Conservation (phyloP, 2,797 vertebrate genomes). For the Schizothorax lantsangensis region DNA sequence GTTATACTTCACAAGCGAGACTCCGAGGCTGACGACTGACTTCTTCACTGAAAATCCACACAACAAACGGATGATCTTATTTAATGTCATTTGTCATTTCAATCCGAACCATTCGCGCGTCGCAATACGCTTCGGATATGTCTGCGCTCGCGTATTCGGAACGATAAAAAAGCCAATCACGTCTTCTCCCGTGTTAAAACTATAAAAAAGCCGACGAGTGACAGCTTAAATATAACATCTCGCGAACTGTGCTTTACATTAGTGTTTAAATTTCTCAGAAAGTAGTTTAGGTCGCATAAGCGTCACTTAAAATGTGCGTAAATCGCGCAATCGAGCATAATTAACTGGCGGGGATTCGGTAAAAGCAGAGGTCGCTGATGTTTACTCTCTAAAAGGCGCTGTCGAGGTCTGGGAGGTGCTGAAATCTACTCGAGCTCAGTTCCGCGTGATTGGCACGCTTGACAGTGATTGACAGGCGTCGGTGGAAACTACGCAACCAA, state of each 20-base stretch:
- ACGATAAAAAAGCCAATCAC: slow-evolving; percentile 32
- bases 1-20: slow-evolving; percentile 9
- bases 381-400: slow-evolving; percentile 77
- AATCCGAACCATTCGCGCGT: slow-evolving; percentile 4
- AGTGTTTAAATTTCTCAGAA: background rate
- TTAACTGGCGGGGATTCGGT: slow-evolving; percentile 52
- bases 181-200: slow-evolving; percentile 7
- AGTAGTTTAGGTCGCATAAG: background rate
- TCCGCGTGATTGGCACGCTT: slow-evolving; percentile 89
- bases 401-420: slow-evolving; percentile 83
- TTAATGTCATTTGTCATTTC: slow-evolving; percentile 27
- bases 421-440: slow-evolving; percentile 72
- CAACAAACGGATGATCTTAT: slow-evolving; percentile 2
- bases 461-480: slow-evolving; percentile 93
- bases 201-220: slow-evolving; percentile 28
- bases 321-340: slow-evolving; percentile 55
- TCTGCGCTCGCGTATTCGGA: slow-evolving; percentile 6
- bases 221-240: slow-evolving; percentile 7
- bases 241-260: background rate
- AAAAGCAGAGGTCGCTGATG: slow-evolving; percentile 78
- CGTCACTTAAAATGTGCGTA: slow-evolving; percentile 3
- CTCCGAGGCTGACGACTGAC: background rate
- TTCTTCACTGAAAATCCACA: slow-evolving; percentile 16
- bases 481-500: slow-evolving; percentile 89
- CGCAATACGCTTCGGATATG: background rate